Base-by-base conservation (phyloP, 1,140 invertebrate species). In the Parapsyche elsis region DNA sequence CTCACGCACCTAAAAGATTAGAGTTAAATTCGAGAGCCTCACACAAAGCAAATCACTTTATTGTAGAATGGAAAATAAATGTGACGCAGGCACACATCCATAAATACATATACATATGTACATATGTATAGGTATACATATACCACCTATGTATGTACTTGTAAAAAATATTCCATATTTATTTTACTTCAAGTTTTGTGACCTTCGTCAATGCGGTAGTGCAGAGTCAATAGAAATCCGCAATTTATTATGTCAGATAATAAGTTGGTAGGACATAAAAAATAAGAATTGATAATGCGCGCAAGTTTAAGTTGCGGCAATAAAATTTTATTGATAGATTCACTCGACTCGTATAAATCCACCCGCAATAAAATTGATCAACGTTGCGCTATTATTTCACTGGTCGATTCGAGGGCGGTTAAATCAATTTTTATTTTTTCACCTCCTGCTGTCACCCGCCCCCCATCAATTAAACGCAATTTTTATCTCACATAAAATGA, bases 281-380 rank as follows among this genome's bases (percentile, higher is more conserved):
- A 26, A 67, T 61, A 67, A 26, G 24, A 26, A 67, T 67, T 26
- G 21, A 67, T 67, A 67, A 67, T 26, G 64, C 24, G 19, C 9
- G 21, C 9, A 23, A 67, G 64, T 67, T 24, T 9, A 23, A 67
- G 24, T 67, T 67, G 64, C 23, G 64, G 24, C 14, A 19, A 26
- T 67, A 67, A 67, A 67, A 61, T 9, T 67, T 67, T 67, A 67
- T 67, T 67, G 64, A 53, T 67, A 26, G 64, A 67, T 67, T 67
- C 64, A 67, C 24, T 67, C 21, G 64, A 67, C 1, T 67, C 64
- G 64, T 9, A 67, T 24, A 23, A 67, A 67, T 67, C 64, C 64
- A 67, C 64, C 64, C 9, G 14, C 24, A 67, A 67, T 67, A 67
- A 67, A 67, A 67, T 67, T 67, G 64, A 67, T 67, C 19, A 67